Evolutionary conservation across 2,888 invertebrate genomes (phyloP), one percentile per base, ranked within the genome.

Genomic region (Caenorhabditis wallacei): DNA sequence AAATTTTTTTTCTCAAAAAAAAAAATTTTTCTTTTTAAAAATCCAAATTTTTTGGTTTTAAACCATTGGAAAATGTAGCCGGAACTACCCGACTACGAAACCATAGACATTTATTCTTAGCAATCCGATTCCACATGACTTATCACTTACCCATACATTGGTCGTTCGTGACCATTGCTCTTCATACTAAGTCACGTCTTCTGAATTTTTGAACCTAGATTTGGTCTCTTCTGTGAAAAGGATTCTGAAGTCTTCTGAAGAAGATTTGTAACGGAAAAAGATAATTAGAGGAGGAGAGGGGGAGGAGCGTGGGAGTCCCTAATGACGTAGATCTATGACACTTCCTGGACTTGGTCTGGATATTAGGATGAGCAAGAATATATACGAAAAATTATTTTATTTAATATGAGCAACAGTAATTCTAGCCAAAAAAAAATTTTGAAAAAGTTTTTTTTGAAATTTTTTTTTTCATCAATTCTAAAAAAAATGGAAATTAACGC

Each of bases 141-240:
- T 13, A 16, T 4, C 13, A 70, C 70, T 70, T 56, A 71, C 70
- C 70, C 70, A 37, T 71, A 71, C 70, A 71, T 71, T 10, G 59
- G 40, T 53, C 40, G 68, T 40, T 7, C 20, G 24, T 30, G 24
- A 26, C 1, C 26, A 18, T 16, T 5, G 30, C 30, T 30, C 30
- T 30, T 30, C 4, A 13, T 43, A 2, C 43, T 13, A 13, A 43
- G 16, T n/a, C 11, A 18, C 46, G 18, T 48, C 46, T 48, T 48
- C 46, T 18, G n/a, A 18, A 16, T n/a, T n/a, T n/a, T n/a, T n/a
- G n/a, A n/a, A n/a, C n/a, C n/a, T n/a, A n/a, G n/a, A n/a, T n/a
- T n/a, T n/a, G n/a, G n/a, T n/a, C n/a, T n/a, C n/a, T n/a, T n/a
- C n/a, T n/a, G n/a, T n/a, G n/a, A n/a, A n/a, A n/a, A n/a, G n/a